phyloP scores from a whole-genome alignment of 2,797 vertebrate genomes.

The Sebastes kiyomatsui region DNA sequence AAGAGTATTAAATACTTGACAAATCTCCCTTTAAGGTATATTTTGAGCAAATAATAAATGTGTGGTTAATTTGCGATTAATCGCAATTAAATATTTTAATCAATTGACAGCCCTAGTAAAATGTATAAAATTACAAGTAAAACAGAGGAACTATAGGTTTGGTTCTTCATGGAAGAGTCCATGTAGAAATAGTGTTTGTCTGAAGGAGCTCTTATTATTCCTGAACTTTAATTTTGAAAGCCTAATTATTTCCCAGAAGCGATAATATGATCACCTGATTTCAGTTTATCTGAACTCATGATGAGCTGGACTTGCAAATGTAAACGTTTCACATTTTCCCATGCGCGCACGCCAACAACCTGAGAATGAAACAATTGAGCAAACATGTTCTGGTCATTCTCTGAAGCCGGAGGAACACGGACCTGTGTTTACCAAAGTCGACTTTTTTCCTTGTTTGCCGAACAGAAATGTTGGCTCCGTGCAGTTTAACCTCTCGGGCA shows the following conservation, averaged over 20 bases:
- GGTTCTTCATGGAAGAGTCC: neutral
- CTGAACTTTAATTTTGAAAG: neutral
- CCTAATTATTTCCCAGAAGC: neutral
- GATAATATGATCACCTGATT: conserved; percentile 27
- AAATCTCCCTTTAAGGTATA: no score
- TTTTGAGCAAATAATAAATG: no score
- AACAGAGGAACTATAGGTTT: neutral
- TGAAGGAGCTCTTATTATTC: neutral
- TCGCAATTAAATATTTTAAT: no score
- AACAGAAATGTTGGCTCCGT: conserved; percentile 29
- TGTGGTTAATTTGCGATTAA: no score
- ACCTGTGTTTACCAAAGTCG: conserved; percentile 36
- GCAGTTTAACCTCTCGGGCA: conserved; percentile 23
- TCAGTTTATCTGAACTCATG: conserved; percentile 19
- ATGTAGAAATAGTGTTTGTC: neutral
- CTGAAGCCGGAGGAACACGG: conserved; percentile 19
- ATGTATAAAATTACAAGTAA: neutral
- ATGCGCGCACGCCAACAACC: conserved; percentile 28
- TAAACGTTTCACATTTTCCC: conserved; percentile 45
- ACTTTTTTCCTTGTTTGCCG: conserved; percentile 33
- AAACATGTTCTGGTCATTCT: conserved; percentile 47
- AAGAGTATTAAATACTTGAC: no score
- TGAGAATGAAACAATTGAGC: conserved; percentile 43
- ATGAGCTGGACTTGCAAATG: conserved; percentile 35
- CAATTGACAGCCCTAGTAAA: no score